A percentile compares a stretch with the other conserved stretches of the same genome.
These are phyloP conservation scores for Drosophila aldrichi DNA, from an alignment of 2,888 invertebrate genomes.

Conservation along the genomic window DNA sequence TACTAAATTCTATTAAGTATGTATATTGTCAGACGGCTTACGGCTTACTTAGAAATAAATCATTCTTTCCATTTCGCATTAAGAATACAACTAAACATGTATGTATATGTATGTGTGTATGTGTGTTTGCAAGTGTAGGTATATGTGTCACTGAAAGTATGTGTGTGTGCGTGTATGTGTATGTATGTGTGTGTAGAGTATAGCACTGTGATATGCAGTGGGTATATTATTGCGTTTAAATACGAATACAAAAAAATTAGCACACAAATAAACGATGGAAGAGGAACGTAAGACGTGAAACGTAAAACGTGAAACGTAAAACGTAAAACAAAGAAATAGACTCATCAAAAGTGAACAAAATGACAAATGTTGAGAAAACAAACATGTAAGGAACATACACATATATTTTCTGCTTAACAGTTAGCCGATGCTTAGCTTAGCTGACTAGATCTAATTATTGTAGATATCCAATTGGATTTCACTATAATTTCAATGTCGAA, in stretches of 20 bases:
- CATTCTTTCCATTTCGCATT: not conserved
- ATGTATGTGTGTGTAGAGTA: slow-evolving; percentile 15
- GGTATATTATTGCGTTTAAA: slow-evolving; percentile 35
- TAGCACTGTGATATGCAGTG: slow-evolving; percentile 1
- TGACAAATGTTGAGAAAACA: slow-evolving; percentile 27
- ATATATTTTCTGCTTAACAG: slow-evolving; percentile 9
- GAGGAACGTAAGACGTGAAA: slow-evolving; percentile 13
- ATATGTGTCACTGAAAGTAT: not conserved
- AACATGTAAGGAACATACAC: slow-evolving; percentile 16
- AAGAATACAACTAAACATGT: slow-evolving; percentile 10
- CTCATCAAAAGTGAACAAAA: slow-evolving; percentile 16
- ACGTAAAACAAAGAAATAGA: slow-evolving; percentile 26
- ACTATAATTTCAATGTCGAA: slow-evolving; percentile 1
- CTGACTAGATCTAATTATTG: slow-evolving; percentile 2
- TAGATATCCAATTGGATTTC: not conserved
- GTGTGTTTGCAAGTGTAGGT: slow-evolving; percentile 1
- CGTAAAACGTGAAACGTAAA: slow-evolving; percentile 22
- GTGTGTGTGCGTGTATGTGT: slow-evolving; percentile 2
- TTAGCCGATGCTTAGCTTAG: slow-evolving; percentile 16
- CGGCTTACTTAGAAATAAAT: not conserved
- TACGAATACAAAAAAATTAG: slow-evolving; percentile 59
- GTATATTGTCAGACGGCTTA: too few relatives aligned
- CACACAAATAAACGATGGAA: slow-evolving; percentile 50
- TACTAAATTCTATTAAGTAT: too few relatives aligned
- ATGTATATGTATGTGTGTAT: slow-evolving; percentile 10